These are phyloP conservation scores for Mastomys natalensis DNA, from an alignment of 2,113 vertebrate species.

Conservation along the genomic window DNA sequence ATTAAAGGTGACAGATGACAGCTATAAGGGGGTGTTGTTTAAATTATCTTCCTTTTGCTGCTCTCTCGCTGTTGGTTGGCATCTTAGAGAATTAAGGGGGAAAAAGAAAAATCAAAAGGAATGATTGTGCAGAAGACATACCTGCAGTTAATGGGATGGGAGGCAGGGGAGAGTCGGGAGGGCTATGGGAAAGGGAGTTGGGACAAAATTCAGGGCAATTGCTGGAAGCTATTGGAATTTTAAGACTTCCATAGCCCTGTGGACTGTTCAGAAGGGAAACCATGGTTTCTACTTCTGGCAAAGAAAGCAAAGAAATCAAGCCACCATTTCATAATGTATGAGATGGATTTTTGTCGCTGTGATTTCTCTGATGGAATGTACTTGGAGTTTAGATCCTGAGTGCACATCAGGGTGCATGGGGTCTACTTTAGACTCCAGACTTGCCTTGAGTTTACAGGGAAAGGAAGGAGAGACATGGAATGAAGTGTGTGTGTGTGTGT, in stretches of 20 bases:
- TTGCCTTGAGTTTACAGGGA: fast-evolving
- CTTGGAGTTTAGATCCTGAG: not conserved
- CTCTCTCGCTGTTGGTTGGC: not conserved
- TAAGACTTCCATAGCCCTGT: not conserved
- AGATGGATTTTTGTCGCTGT: not conserved
- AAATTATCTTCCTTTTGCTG: conserved; percentile 6
- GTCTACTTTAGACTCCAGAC: fast-evolving
- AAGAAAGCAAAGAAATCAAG: not conserved
- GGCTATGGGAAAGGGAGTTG: fast-evolving
- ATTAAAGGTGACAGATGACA: conserved; percentile 66
- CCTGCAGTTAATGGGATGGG: fast-evolving
- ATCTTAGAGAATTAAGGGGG: not conserved
- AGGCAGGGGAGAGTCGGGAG: fast-evolving
- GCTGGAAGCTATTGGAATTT: too few species aligned
- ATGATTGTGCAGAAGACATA: not conserved
- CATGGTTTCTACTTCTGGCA: not conserved
- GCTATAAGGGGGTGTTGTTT: conserved; percentile 3
- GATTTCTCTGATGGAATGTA: fast-evolving
- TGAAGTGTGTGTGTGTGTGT: not conserved
- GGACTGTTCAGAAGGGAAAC: not conserved
- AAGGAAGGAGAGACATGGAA: fast-evolving
- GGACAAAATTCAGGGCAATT: too few species aligned
- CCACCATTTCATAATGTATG: too few species aligned
- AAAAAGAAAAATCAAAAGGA: not conserved
- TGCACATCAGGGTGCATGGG: fast-evolving